Evolutionary conservation across 2,113 vertebrate species (phyloP).

Genomic region (Larimichthys crocea): DNA sequence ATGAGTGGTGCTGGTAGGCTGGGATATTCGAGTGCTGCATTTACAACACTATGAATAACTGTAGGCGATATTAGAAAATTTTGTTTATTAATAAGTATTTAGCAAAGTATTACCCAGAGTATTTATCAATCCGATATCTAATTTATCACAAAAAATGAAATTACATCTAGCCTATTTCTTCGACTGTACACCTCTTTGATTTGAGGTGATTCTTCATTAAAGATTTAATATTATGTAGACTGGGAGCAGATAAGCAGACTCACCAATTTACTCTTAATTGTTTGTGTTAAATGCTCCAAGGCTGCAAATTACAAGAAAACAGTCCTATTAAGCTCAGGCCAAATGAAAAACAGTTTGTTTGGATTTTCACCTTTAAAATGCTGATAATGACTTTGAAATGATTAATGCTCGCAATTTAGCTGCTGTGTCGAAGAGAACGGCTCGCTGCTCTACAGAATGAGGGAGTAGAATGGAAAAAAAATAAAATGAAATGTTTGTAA

Average conservation of each 20-base stretch:
- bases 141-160: conserved; percentile 32
- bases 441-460: conserved; percentile 60
- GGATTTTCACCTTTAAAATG: conserved; percentile 77
- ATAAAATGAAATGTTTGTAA: conserved; percentile 65
- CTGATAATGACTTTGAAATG: conserved; percentile 76
- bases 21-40: background rate
- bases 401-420: conserved; percentile 79
- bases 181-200: conserved; percentile 5
- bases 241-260: conserved; percentile 47
- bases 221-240: conserved; percentile 45
- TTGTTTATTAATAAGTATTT: background rate
- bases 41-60: background rate
- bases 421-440: conserved; percentile 54
- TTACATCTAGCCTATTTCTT: background rate
- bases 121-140: conserved; percentile 29
- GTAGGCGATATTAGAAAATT: background rate
- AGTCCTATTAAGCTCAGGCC: conserved; percentile 54
- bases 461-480: conserved; percentile 25
- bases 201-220: conserved; percentile 51
- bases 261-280: conserved; percentile 71
- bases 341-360: conserved; percentile 78
- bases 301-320: conserved; percentile 66
- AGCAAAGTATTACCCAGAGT: background rate
- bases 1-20: background rate
- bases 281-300: conserved; percentile 66